Evolutionary conservation across 2,113 vertebrate genomes (phyloP).

Genomic region (Piliocolobus tephrosceles): DNA sequence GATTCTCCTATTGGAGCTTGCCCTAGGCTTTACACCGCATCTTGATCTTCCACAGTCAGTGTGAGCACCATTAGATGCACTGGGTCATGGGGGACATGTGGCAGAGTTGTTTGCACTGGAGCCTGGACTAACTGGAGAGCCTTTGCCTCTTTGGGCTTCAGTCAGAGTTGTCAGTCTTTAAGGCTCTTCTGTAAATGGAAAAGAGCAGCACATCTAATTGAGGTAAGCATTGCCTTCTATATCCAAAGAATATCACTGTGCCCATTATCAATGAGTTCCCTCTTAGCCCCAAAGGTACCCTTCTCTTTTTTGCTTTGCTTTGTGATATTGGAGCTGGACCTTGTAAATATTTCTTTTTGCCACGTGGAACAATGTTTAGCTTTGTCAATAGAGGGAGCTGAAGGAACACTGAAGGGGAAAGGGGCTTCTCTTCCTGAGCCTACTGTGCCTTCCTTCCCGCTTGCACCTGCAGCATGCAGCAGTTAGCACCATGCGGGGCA

Average conservation of each 20-base stretch:
- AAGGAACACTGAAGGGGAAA: not conserved
- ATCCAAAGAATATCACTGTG: not conserved
- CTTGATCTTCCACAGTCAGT: not conserved
- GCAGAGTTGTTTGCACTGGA: not conserved
- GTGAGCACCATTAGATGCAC: not conserved
- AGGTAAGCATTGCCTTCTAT: not conserved
- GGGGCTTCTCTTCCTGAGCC: not conserved
- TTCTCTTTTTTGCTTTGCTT: not conserved
- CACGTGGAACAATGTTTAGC: not conserved
- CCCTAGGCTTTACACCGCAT: not conserved
- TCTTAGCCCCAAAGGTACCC: not conserved
- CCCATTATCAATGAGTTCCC: not conserved
- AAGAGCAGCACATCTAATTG: not conserved
- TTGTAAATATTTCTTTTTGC: not conserved
- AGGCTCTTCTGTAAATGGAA: not conserved
- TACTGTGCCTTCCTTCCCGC: not conserved
- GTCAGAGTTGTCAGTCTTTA: not conserved
- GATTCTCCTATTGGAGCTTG: not conserved
- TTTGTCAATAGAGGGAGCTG: not conserved
- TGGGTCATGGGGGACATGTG: not conserved
- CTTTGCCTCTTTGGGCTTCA: not conserved
- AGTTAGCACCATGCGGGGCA: not conserved
- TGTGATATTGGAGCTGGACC: not conserved
- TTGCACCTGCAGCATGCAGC: not conserved
- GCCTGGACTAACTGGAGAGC: not conserved